phyloP scores from a whole-genome alignment of 1,140 invertebrate genomes.

The Drosophila elegans region DNA sequence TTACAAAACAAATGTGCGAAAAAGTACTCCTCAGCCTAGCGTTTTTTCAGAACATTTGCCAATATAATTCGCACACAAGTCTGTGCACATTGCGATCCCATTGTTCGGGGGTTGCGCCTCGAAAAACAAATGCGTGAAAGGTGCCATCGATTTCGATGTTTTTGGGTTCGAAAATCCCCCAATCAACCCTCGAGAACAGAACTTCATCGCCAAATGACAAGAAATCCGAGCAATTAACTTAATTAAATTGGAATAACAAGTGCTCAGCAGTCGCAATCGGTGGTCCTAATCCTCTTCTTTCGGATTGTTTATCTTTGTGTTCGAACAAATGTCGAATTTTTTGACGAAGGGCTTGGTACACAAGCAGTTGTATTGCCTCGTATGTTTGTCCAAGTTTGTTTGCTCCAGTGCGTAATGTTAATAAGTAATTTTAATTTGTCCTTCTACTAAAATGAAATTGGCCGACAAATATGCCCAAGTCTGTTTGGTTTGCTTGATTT shows the following conservation, averaged over 20 bases:
- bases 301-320: slow-evolving; percentile 69
- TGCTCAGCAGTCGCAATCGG: slow-evolving; percentile 62
- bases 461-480: slow-evolving; percentile 54
- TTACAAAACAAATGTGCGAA: slow-evolving; percentile 77
- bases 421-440: slow-evolving; percentile 79
- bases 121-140: slow-evolving; percentile 38
- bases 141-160: slow-evolving; percentile 60
- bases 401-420: slow-evolving; percentile 56
- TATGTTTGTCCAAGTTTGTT: slow-evolving; percentile 58
- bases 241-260: slow-evolving; percentile 84
- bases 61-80: slow-evolving; percentile 74
- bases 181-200: slow-evolving; percentile 36
- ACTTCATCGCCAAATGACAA: slow-evolving; percentile 56
- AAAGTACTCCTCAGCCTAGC: slow-evolving; percentile 45
- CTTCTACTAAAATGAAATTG: slow-evolving; percentile 65
- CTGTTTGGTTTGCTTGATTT: slow-evolving; percentile 64
- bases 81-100: slow-evolving; percentile 67
- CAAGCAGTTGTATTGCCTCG: not conserved
- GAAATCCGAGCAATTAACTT: slow-evolving; percentile 82
- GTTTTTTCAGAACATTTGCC: slow-evolving; percentile 70
- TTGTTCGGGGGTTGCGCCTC: slow-evolving; percentile 48
- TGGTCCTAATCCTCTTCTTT: slow-evolving; percentile 36
- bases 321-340: slow-evolving; percentile 76
- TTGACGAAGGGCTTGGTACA: slow-evolving; percentile 24
- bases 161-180: slow-evolving; percentile 16